A percentile compares a stretch with the other conserved stretches of the same genome.
phyloP scores from a whole-genome alignment of 2,797 vertebrate species.

The Danio jaintianensis region DNA sequence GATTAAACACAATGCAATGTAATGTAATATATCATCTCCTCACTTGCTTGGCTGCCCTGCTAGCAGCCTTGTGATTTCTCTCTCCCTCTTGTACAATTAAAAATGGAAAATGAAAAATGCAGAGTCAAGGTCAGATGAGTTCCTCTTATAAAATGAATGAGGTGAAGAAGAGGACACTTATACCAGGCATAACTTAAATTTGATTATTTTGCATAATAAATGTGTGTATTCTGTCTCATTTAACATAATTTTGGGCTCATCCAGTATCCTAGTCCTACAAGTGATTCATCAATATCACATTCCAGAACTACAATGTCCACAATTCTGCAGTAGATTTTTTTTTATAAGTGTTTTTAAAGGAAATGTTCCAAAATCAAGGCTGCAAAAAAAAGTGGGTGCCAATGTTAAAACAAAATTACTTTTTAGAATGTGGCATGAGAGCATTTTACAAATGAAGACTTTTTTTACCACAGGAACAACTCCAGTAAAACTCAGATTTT shows the following conservation, averaged over 20 bases:
- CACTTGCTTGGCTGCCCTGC: neutral
- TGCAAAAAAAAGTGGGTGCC: neutral
- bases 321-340: no score
- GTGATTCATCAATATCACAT: neutral
- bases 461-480: neutral
- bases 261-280: neutral
- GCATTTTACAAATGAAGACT: neutral
- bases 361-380: neutral
- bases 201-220: no score
- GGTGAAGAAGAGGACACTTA: no score
- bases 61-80: conserved; percentile 21
- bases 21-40: conserved; percentile 4
- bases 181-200: no score
- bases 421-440: neutral
- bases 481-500: neutral
- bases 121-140: conserved; percentile 19
- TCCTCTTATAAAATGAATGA: neutral
- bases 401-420: neutral
- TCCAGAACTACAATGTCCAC: neutral
- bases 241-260: neutral
- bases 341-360: no score
- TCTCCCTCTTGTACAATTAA: conserved; percentile 27
- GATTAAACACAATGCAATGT: no score
- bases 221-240: neutral
- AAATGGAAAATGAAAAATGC: conserved; percentile 23